Base-by-base conservation (phyloP, 2,888 invertebrate genomes). In the Orthonychiurus folsomi region DNA sequence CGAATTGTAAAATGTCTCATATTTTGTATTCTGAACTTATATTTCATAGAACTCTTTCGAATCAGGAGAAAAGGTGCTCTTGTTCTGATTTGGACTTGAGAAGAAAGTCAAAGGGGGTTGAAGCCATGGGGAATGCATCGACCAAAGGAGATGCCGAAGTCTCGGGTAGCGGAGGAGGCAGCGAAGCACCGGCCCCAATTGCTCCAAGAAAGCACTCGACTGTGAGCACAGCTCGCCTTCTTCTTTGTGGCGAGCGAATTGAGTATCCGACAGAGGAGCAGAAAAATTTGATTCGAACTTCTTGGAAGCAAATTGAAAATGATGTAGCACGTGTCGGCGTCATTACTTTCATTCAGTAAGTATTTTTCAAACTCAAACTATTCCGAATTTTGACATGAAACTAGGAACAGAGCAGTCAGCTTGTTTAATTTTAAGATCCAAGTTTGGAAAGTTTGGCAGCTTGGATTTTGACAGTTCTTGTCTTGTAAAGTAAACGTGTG, bases 271-370 rank as follows among this genome's bases (percentile, higher is more conserved):
- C 60, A 18, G 75, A 76, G 23, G 73, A 75, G 54, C 77, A 78
- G 68, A 77, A 77, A 71, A 74, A 74, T 57, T 68, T 77, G 55
- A 74, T 79, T 15, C 71, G 74, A 25, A 75, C 75, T 56, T 77
- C 76, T 3, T 79, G 78, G 79, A 77, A 77, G 66, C 66, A 75
- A 28, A 70, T 79, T 37, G 78, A 78, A 65, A 75, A 74, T 18
- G 77, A 78, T 65, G 77, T 79, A 24, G 76, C 77, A 20, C 74
- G 75, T 65, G 78, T 79, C 15, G 79, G 79, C 1, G 77, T 79
- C 64, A 78, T 79, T 67, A 78, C 78, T 2, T 79, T 79, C 64
- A 77, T 78, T 68, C 77, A 77, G 79, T 78, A 73, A 74, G 75
- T 64, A 37, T n/a, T n/a, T n/a, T n/a, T n/a, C n/a, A n/a, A n/a